Base-by-base conservation (phyloP, 2,888 invertebrate species). In the Campopleginae sp. region DNA sequence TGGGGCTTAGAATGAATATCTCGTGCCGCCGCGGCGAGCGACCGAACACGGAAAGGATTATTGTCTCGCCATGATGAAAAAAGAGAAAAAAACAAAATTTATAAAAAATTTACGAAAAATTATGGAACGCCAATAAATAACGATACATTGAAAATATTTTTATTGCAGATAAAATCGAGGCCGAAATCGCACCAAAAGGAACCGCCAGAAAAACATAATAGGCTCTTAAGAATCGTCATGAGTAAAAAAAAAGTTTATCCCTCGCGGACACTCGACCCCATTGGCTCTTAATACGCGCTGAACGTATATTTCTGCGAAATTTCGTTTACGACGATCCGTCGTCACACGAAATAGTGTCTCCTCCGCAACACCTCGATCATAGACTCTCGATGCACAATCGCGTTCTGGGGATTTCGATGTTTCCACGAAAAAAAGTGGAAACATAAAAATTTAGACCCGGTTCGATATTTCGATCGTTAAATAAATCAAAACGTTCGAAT, bases 251-350 rank as follows among this genome's bases (percentile, higher is more conserved):
- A 74, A 42, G 19, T 77, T 77, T 51, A 66, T 48, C 27, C 23
- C 54, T 63, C 54, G 7, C 7, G 44, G 31, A 76, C 38, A 38
- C 51, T 42, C 42, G 74, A 70, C 58, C 54, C 46, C 74, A 31
- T n/a, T 14, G 19, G 58, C 46, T 44, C 44, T 33, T 33, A 46
- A 38, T 54, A 68, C 48, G 70, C 19, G 70, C 19, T 19, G 44
- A 63, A 54, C 51, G 54, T 42, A 27, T 51, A 46, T 81, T 14
- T 31, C 72, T 58, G 42, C 76, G 42, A 78, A 61, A 84, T 80
- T 78, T 68, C 42, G 66, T 77, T 77, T 81, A 81, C 74, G 84
- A 84, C n/a, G n/a, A n/a, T n/a, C n/a, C n/a, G 84, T 68, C 74
- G 76, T 61, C 42, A 46, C 58, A 44, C 54, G 54, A 77, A 42